A percentile compares a stretch with the other conserved stretches of the same genome.
Conservation (phyloP, 2,797 vertebrate species). For the Poecilia picta region DNA sequence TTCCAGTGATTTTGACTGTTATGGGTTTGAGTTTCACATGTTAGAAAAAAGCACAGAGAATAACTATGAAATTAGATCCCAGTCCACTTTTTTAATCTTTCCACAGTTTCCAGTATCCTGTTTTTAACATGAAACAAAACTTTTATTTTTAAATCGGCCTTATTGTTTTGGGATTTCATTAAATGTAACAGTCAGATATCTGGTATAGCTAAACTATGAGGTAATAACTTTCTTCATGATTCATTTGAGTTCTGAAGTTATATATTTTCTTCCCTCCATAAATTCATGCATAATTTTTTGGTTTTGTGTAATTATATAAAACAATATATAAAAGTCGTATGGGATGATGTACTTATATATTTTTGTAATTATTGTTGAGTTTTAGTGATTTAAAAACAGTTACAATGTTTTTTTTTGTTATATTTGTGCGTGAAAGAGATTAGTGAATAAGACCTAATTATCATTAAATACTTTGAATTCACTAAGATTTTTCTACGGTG, state of each 20-base stretch:
- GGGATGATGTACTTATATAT: conserved; percentile 7
- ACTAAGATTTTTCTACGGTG: not conserved
- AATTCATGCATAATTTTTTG: not conserved
- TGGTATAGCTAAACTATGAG: not conserved
- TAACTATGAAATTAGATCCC: not conserved
- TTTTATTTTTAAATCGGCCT: not conserved
- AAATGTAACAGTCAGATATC: not conserved
- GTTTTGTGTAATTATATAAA: conserved; percentile 11
- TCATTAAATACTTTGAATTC: not conserved
- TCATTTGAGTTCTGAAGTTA: not conserved
- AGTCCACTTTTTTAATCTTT: not conserved
- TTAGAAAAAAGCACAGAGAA: not conserved
- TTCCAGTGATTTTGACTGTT: not conserved
- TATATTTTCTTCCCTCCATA: not conserved
- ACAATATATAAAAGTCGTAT: conserved; percentile 13
- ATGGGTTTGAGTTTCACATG: not conserved
- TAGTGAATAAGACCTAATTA: not conserved
- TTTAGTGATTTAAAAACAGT: conserved; percentile 10
- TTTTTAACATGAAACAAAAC: not conserved
- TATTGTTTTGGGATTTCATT: not conserved
- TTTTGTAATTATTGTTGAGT: not conserved
- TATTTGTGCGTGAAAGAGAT: not conserved
- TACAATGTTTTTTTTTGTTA: not conserved
- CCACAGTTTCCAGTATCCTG: not conserved
- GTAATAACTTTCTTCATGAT: not conserved